Base-by-base conservation (phyloP, 1,140 invertebrate genomes). In the Choristoneura fumiferana region DNA sequence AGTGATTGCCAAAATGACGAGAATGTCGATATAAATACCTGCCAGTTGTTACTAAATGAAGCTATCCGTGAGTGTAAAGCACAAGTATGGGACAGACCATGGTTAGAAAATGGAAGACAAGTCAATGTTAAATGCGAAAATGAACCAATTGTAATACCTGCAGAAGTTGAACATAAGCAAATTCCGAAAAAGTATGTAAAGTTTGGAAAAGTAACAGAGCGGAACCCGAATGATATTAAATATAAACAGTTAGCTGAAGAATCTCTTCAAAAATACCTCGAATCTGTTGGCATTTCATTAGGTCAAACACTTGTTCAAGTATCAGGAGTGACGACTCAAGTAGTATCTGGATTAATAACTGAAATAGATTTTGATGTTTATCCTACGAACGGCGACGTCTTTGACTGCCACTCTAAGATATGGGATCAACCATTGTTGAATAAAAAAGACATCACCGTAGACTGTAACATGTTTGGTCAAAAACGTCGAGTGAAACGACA, bases 71-170 rank as follows among this genome's bases (percentile, higher is more conserved):
- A 81, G 12, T 94, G 93, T 69, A 35, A 83, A 8, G 79, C 92
- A 4, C 73, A 78, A 14, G 78, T 92, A 33, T 93, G 92, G 92
- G 91, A 93, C 35, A 84, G 90, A 66, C 90, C 92, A 4, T 94
- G 93, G 93, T 17, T 92, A 12, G 85, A 91, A 57, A 59, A 91
- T 8, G 89, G 84, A 2, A 77, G 61, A 39, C 58, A 90, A 63
- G 78, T 91, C 4, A 85, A 81, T 8, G 80, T 92, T 0, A 67
- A 73, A 3, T 92, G 91, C 58, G 63, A 84, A n/a, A 14, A 29
- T 22, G 68, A 84, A 17, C 69, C 65, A 14, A 53, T 62, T 58
- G 55, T 73, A n/a, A 73, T 45, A 10, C 38, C 60, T 36, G 37
- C 60, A 8, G 61, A 61, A 35, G 78, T 12, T 36, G 35, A 38